These are phyloP conservation scores for Rhinopomastus cyanomelas DNA, from an alignment of 2,113 vertebrate genomes.

Conservation along the genomic window DNA sequence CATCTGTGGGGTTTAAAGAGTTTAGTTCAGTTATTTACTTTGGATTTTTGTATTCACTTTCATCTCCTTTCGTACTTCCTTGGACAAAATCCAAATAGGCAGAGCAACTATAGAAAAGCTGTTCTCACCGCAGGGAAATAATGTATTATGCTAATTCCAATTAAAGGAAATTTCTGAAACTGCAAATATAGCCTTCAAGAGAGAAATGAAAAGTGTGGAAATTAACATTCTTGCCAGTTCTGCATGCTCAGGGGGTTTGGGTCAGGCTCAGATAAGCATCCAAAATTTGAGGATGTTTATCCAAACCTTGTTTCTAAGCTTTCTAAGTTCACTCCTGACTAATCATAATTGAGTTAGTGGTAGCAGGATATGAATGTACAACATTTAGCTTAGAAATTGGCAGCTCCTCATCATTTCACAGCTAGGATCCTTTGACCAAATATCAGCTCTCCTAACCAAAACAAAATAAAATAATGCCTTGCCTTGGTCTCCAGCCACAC, in stretches of 20 bases:
- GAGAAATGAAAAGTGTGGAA: conserved; percentile 67
- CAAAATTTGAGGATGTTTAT: conserved; percentile 66
- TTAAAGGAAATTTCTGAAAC: conserved; percentile 67
- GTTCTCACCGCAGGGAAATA: conserved; percentile 68
- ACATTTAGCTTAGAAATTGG: conserved; percentile 66
- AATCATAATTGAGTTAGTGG: conserved; percentile 57
- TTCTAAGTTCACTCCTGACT: conserved; percentile 48
- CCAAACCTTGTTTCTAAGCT: conserved; percentile 60
- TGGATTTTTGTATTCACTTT: conserved; percentile 47
- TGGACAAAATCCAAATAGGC: conserved; percentile 51
- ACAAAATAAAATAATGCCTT: conserved; percentile 71
- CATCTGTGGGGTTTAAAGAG: conserved; percentile 15
- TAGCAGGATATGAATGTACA: conserved; percentile 62
- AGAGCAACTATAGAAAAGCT: conserved; percentile 60
- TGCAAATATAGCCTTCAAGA: conserved; percentile 67
- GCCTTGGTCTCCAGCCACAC: conserved; percentile 62
- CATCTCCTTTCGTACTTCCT: conserved; percentile 54
- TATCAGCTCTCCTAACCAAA: conserved; percentile 63
- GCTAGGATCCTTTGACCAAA: conserved; percentile 67
- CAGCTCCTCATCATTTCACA: conserved; percentile 58
- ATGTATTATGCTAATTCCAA: conserved; percentile 72
- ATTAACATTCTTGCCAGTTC: conserved; percentile 68
- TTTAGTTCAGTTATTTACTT: conserved; percentile 40
- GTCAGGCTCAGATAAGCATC: conserved; percentile 70
- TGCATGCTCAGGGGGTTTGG: conserved; percentile 55